A percentile compares a stretch with the other conserved stretches of the same genome.
phyloP scores from a whole-genome alignment of 2,113 vertebrate species.

The Talpa occidentalis region DNA sequence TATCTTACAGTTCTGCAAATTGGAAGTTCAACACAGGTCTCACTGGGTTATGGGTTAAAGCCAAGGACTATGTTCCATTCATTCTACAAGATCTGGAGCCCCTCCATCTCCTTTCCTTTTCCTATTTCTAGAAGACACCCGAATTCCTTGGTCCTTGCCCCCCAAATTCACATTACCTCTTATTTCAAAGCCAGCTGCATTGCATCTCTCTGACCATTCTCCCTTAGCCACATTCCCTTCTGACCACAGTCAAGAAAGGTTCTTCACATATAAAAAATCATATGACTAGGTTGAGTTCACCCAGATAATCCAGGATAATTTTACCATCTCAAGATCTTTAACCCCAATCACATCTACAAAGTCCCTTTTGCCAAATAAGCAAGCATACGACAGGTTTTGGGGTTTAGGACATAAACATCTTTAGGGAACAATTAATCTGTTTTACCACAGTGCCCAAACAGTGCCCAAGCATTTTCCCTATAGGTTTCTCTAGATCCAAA shows the following conservation, averaged over 20 bases:
- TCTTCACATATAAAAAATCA: background rate
- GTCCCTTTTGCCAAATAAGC: background rate
- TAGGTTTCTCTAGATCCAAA: background rate
- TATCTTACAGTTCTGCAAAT: background rate
- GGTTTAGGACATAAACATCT: background rate
- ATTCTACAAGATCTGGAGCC: background rate
- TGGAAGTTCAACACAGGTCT: background rate
- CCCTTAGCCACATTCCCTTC: background rate
- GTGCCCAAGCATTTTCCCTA: background rate
- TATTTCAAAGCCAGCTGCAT: background rate
- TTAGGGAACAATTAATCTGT: background rate
- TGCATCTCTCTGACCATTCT: background rate
- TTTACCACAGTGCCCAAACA: background rate
- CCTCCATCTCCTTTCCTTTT: background rate
- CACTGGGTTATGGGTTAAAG: fast-evolving
- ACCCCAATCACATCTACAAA: background rate
- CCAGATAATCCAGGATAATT: background rate
- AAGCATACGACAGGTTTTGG: background rate
- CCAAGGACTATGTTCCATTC: background rate
- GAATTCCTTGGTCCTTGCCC: background rate
- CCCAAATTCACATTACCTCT: fast-evolving
- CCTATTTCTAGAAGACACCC: background rate
- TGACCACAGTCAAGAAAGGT: background rate
- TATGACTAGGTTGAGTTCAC: background rate
- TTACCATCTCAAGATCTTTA: background rate